A percentile compares a stretch with the other conserved stretches of the same genome.
phyloP scores from a whole-genome alignment of 2,113 vertebrate genomes.

The Sus scrofa region T2T-Sscrofa CM000824.6:70754501-70755000 shows the following conservation, averaged over 20 bases:
- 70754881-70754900: not conserved
- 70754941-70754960: not conserved
- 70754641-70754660: conserved; percentile 1
- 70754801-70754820: not conserved
- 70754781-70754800: not conserved
- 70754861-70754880: conserved; percentile 28
- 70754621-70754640: not conserved
- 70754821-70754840: not conserved
- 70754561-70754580: not conserved
- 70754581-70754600: not conserved
- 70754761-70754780: not conserved
- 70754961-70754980: not conserved
- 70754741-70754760: not conserved
- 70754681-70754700: not conserved
- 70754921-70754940: not conserved
- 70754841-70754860: not conserved
- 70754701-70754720: not conserved
- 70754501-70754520: not conserved
- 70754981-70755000: not conserved
- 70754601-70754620: not conserved
- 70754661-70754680: conserved; percentile 3
- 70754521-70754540: not conserved
- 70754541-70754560: not conserved
- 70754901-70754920: not conserved
- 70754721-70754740: not conserved